Conservation (phyloP, 2,113 vertebrate species). For the Alces alces region DNA sequence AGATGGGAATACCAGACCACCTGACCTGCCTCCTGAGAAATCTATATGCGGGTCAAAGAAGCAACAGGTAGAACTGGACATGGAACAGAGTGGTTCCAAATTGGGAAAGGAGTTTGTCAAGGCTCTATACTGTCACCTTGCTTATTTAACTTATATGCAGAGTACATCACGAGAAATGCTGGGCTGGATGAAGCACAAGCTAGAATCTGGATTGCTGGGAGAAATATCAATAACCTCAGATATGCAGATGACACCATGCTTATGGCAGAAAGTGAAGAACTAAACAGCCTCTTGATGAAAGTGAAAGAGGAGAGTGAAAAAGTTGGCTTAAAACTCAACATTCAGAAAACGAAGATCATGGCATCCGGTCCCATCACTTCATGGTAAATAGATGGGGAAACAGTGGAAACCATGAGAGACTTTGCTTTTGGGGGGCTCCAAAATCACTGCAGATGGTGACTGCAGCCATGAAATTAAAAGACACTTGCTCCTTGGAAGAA, state of each 20-base stretch:
- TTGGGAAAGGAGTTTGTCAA: background rate
- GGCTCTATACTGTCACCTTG: background rate
- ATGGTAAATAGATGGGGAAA: background rate
- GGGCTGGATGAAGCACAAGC: background rate
- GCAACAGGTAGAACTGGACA: background rate
- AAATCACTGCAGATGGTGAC: background rate
- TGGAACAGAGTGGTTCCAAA: background rate
- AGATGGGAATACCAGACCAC: background rate
- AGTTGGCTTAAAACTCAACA: accelerated
- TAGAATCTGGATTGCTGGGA: background rate
- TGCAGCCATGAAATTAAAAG: background rate
- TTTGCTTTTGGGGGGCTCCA: background rate
- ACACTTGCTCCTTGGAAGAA: background rate
- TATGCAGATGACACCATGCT: background rate
- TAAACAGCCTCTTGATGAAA: background rate
- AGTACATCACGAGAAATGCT: background rate
- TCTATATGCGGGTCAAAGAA: background rate
- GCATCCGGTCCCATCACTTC: background rate
- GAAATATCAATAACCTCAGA: background rate
- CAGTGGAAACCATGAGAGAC: background rate
- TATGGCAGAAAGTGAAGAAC: background rate
- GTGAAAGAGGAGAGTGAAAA: background rate
- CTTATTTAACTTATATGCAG: background rate
- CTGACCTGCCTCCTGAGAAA: background rate
- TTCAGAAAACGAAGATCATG: background rate